Percentiles rank a stretch among this genome's conserved stretches.
Evolutionary conservation across 2,888 invertebrate species (phyloP).

Genomic region (Azorinus chamasolen): DNA sequence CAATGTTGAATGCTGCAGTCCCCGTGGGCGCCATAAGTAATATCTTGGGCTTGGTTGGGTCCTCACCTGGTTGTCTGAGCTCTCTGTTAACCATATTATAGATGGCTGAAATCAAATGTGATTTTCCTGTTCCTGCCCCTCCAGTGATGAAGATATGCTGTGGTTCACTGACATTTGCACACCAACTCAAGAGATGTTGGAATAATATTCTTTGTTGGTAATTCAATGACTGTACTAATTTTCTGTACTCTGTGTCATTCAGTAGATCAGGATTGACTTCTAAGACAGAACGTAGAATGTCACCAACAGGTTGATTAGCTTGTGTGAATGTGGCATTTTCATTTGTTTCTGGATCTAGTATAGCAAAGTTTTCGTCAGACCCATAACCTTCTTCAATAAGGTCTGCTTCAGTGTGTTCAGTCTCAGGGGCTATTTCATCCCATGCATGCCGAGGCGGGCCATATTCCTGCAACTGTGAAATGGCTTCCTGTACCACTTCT

Average conservation of each 20-base stretch:
- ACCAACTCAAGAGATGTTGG: too few species aligned
- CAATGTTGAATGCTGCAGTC: constrained; percentile 44
- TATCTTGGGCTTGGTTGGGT: constrained; percentile 12
- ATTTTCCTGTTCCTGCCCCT: too few species aligned
- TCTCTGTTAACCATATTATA: constrained; percentile 24
- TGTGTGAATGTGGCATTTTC: constrained; percentile 15
- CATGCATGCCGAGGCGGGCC: constrained; percentile 43
- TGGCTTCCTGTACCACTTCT: constrained; percentile 31
- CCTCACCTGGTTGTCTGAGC: constrained; percentile 22
- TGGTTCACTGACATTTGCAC: constrained; percentile 2
- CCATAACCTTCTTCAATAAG: constrained; percentile 32
- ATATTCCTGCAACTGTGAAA: constrained; percentile 25
- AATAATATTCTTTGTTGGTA: constrained; percentile 19
- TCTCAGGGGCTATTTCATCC: constrained; percentile 44
- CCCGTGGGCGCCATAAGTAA: constrained; percentile 42
- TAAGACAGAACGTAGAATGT: background rate
- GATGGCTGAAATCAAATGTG: constrained; percentile 33
- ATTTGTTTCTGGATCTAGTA: constrained; percentile 28
- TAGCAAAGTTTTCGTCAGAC: constrained; percentile 26
- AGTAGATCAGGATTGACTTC: constrained; percentile 25
- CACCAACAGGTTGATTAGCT: too few species aligned
- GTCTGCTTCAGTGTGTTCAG: constrained; percentile 24
- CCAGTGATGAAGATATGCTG: constrained; percentile 30
- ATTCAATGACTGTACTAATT: constrained; percentile 30
- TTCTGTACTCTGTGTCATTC: constrained; percentile 17